These are phyloP conservation scores for Sinocyclocheilus maitianheensis DNA, from an alignment of 2,113 vertebrate species.

Conservation along the genomic window DNA sequence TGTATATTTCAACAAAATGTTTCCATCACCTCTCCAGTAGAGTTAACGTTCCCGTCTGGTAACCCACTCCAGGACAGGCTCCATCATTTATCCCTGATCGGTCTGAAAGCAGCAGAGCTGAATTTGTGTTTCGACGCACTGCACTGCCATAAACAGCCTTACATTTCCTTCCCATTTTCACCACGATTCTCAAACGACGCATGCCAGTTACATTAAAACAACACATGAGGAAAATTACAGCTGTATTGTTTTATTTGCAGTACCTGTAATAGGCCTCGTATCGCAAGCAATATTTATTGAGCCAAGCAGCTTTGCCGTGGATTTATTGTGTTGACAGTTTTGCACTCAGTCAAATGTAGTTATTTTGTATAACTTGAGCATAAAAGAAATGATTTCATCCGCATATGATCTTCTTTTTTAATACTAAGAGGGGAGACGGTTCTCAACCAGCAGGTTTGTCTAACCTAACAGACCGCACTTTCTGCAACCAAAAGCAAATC, in stretches of 20 bases:
- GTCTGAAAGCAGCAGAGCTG: conserved; percentile 57
- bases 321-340: conserved; percentile 65
- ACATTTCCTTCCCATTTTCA: conserved; percentile 64
- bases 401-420: background rate
- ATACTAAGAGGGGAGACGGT: background rate
- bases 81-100: conserved; percentile 73
- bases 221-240: conserved; percentile 69
- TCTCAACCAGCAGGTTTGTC: background rate
- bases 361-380: conserved; percentile 61
- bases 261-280: conserved; percentile 72
- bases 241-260: conserved; percentile 77
- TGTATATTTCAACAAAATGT: conserved; percentile 12
- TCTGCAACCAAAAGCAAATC: conserved; percentile 15
- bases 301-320: conserved; percentile 58
- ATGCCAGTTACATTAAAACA: conserved; percentile 47
- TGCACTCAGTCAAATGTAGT: conserved; percentile 63
- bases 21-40: conserved; percentile 33
- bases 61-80: conserved; percentile 56
- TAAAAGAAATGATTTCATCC: conserved; percentile 38
- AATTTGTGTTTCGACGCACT: conserved; percentile 56
- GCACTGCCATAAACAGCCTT: conserved; percentile 60
- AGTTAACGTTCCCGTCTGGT: conserved; percentile 42
- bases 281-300: conserved; percentile 68
- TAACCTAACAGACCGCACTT: background rate
- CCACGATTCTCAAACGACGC: conserved; percentile 70